Base-by-base conservation (phyloP, 2,888 invertebrate species). In the Torymus auratus region DNA sequence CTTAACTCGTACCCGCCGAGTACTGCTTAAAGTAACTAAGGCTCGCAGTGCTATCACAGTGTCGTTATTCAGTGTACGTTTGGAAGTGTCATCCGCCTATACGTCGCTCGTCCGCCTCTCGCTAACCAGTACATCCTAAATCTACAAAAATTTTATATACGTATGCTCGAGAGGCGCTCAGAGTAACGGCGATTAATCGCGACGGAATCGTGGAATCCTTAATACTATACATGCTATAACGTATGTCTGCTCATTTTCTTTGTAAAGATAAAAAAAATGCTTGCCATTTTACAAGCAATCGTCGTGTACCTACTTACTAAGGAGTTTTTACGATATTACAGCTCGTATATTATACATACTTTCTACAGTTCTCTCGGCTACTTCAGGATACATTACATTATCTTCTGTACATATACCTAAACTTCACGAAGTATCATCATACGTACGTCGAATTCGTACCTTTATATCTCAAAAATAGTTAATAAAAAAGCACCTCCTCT, bases 21-120 rank as follows among this genome's bases (percentile, higher is more conserved):
- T 81, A 80, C 71, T 72, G 58, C 76, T 82, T 82, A 76, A 79
- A 75, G 79, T 81, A 81, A 77, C 60, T 80, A 76, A 83, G 73
- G 80, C 78, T 82, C 82, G 77, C 72, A 78, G 77, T 83, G 78
- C 81, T 85, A 85, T 85, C 85, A 85, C 85, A 85, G 85, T 81
- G 81, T 82, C 72, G 77, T 83, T 81, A 67, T 68, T 79, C 81
- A 80, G 73, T 76, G 52, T 72, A 70, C 62, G 68, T 61, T 81
- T 83, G 62, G 70, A 78, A 78, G n/a, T 78, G 61, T 83, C 75
- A 73, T 70, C 68, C 74, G 65, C 61, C 23, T 20, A 41, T 20
- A 52, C 65, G 50, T 67, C 41, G 7, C 41, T 41, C 41, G 11
- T 78, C 72, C 61, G 17, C 78, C 28, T 61, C 70, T 74, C 58